phyloP scores from a whole-genome alignment of 2,797 vertebrate genomes.

The Eupleurogrammus muticus region DNA sequence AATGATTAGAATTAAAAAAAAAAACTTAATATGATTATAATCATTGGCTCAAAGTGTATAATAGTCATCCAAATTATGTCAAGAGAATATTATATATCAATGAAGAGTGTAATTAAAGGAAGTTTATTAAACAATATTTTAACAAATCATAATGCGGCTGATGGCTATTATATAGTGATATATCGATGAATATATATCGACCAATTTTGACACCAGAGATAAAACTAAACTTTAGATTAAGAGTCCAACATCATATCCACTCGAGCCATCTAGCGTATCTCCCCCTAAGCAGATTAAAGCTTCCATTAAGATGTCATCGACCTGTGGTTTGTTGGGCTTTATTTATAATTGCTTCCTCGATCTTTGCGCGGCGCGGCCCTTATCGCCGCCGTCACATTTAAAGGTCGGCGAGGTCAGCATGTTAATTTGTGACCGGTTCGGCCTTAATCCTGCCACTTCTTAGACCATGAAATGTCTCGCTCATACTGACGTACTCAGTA shows the following conservation, averaged over 20 bases:
- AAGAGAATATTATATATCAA: too few species aligned
- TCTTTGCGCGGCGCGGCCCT: constrained; percentile 38
- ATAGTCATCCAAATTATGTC: too few species aligned
- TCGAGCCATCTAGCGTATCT: constrained; percentile 3
- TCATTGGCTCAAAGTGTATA: too few species aligned
- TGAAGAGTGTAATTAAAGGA: too few species aligned
- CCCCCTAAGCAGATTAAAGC: constrained; percentile 47
- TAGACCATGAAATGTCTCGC: background rate
- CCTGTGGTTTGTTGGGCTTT: constrained; percentile 34
- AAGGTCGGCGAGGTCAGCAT: constrained; percentile 43
- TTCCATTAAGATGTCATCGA: constrained; percentile 53
- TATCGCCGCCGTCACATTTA: constrained; percentile 36
- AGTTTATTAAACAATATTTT: too few species aligned
- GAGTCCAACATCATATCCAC: constrained; percentile 26
- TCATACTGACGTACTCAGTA: background rate
- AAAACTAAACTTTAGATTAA: background rate
- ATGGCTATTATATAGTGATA: too few species aligned
- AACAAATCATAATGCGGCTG: too few species aligned
- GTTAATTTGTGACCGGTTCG: constrained; percentile 34
- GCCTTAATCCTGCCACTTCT: background rate
- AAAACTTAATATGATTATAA: too few species aligned
- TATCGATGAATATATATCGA: too few species aligned
- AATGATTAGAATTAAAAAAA: too few species aligned
- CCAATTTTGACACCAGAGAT: background rate
- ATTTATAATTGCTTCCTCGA: constrained; percentile 47